Evolutionary conservation across 2,888 invertebrate genomes (phyloP).

Genomic region (Pandemis cinnamomeana): DNA sequence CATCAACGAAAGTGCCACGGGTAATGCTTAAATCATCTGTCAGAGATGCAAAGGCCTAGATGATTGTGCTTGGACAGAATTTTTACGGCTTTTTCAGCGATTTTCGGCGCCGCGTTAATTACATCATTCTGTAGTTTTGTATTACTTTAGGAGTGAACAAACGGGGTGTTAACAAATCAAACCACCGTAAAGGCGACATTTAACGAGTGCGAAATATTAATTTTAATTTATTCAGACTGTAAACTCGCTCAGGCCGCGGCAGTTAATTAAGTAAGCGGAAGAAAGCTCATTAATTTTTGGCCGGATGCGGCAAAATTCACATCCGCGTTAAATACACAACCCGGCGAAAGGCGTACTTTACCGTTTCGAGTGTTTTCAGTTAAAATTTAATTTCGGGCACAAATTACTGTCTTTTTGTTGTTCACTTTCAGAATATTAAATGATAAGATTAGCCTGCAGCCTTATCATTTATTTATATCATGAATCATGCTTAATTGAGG

Average conservation of each 20-base stretch:
- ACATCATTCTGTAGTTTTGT: not conserved
- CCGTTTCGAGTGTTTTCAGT: conserved; percentile 77
- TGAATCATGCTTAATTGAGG: conserved; percentile 64
- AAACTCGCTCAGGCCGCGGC: conserved; percentile 70
- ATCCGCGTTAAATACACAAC: conserved; percentile 83
- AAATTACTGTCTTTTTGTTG: conserved; percentile 82
- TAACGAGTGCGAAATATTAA: conserved; percentile 78
- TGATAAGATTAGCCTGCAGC: conserved; percentile 65
- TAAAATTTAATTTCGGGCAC: conserved; percentile 79
- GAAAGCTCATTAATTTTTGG: conserved; percentile 84
- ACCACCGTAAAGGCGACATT: conserved; percentile 64
- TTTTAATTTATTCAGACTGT: conserved; percentile 79
- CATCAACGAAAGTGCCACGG: too few relatives aligned
- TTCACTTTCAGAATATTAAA: conserved; percentile 78
- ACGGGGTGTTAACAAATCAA: conserved; percentile 73
- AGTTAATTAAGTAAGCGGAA: conserved; percentile 83
- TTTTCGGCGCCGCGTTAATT: not conserved
- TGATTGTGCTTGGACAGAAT: not conserved
- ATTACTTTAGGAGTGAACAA: conserved; percentile 41
- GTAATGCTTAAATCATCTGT: too few relatives aligned
- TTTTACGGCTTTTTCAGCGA: not conserved
- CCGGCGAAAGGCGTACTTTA: conserved; percentile 71
- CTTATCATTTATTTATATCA: conserved; percentile 69
- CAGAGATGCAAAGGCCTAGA: too few relatives aligned
- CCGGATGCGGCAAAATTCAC: conserved; percentile 81